Base-by-base conservation (phyloP, 1,140 invertebrate species). In the Drosophila kepulauana region DNA sequence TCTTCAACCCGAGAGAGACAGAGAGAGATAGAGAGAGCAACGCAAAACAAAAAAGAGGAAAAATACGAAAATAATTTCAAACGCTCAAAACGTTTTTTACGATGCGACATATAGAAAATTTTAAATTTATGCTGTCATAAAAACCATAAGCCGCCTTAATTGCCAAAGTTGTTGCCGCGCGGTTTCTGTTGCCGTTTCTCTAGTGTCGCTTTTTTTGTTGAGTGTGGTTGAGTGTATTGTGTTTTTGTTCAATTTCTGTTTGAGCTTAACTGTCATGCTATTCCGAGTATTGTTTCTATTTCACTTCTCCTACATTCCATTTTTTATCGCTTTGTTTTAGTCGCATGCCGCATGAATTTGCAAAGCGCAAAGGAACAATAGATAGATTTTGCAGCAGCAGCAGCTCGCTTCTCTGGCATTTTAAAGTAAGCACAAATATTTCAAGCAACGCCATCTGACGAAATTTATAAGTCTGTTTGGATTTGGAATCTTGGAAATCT, bases 111-210 rank as follows among this genome's bases (percentile, higher is more conserved):
- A 89, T 89, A 79, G 85, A 85, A 88, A 76, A 81, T 81, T 88
- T 85, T 65, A 89, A 89, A 89, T 89, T 89, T 89, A 89, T 89
- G 81, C 85, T 85, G 71, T 89, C 85, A 81, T 89, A 89, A 89
- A 89, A 89, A 90, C 85, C 85, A 89, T 85, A 89, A 89, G 78
- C 81, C 75, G 75, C 85, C 85, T 89, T 89, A 89, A 89, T 89
- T 89, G 85, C 75, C 85, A 89, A 89, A 89, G 85, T 89, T 88
- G 67, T 74, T 69, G 79, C 66, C 68, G 51, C 45, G 61, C 35
- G 59, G 20, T 57, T 61, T 59, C 61, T 73, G 56, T 41, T 75
- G 56, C 74, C 62, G 59, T 76, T 67, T 62, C 49, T 72, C 43
- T 71, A 52, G 48, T 74, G 66, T 68, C 30, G 30, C 49, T 41